These are phyloP conservation scores for Brachyistius frenatus DNA, from an alignment of 2,113 vertebrate genomes.

Conservation along the genomic window DNA sequence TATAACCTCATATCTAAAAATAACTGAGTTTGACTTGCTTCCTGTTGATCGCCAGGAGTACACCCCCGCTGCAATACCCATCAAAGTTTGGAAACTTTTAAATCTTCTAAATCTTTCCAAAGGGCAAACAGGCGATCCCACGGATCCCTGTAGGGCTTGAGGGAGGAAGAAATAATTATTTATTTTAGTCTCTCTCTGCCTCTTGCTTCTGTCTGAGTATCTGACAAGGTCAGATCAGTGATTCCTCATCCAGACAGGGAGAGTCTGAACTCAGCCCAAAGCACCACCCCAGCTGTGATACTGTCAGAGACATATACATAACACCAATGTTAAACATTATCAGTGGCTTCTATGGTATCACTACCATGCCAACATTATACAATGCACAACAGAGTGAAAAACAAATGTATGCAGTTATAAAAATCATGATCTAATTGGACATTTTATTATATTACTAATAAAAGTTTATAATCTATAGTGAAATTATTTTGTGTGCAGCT, in stretches of 20 bases:
- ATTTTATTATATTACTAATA: too few species aligned
- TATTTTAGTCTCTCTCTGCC: background rate
- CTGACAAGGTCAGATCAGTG: conserved; percentile 44
- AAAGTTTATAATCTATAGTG: too few species aligned
- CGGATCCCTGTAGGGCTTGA: background rate
- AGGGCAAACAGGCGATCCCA: conserved; percentile 31
- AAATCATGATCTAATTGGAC: too few species aligned
- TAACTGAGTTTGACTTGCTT: background rate
- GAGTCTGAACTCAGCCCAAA: conserved; percentile 19
- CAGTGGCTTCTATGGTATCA: background rate
- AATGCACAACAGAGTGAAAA: too few species aligned
- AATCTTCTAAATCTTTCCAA: conserved; percentile 35
- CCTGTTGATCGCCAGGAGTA: conserved; percentile 6
- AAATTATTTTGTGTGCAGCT: too few species aligned
- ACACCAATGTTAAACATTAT: background rate
- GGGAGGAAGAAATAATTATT: conserved; percentile 17
- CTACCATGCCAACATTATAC: too few species aligned
- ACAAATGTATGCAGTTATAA: too few species aligned
- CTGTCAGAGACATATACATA: conserved; percentile 21
- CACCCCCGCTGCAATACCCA: background rate
- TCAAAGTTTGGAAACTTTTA: conserved; percentile 31
- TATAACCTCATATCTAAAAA: conserved; percentile 3
- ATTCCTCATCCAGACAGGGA: conserved; percentile 31
- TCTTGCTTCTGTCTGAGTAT: conserved; percentile 25
- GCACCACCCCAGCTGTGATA: conserved; percentile 22